Conservation (phyloP, 35 echinoderm and acorn worm genomes). For the Stichopus chloronotus region DNA sequence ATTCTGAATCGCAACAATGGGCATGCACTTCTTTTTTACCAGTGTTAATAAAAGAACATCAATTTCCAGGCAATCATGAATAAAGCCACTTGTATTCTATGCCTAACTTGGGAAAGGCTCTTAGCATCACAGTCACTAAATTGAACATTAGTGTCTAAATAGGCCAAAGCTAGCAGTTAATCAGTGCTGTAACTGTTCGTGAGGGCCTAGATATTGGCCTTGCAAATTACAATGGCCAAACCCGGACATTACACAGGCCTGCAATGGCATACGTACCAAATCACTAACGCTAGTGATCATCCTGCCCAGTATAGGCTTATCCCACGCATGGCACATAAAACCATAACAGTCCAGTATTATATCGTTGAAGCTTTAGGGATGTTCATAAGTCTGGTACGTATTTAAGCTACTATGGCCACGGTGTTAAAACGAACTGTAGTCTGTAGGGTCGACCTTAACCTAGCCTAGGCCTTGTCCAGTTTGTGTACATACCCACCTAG, state of each 20-base stretch:
- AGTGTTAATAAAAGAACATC: slow-evolving; percentile 4
- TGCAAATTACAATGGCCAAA: neutral
- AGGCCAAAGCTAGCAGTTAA: neutral
- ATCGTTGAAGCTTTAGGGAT: slow-evolving; percentile 3
- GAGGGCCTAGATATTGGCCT: neutral
- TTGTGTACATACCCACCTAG: slow-evolving; percentile 12
- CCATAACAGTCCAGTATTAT: slow-evolving; percentile 8
- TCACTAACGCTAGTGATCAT: neutral
- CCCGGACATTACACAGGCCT: neutral
- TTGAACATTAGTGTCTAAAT: neutral
- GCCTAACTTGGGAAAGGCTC: slow-evolving; percentile 18
- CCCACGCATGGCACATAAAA: slow-evolving; percentile 14
- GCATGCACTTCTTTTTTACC: neutral
- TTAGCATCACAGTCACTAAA: neutral
- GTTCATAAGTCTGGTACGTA: neutral
- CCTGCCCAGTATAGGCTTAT: neutral
- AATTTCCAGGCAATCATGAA: slow-evolving; percentile 5
- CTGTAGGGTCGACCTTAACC: neutral
- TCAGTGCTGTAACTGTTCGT: neutral
- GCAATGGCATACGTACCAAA: neutral
- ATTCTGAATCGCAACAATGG: slow-evolving; percentile 18
- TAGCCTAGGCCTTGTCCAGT: neutral
- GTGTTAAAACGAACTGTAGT: neutral
- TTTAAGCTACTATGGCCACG: slow-evolving; percentile 11
- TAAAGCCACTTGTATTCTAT: neutral